Evolutionary conservation across 1,140 invertebrate species (phyloP).

Genomic region (Papilio aristodemus): DNA sequence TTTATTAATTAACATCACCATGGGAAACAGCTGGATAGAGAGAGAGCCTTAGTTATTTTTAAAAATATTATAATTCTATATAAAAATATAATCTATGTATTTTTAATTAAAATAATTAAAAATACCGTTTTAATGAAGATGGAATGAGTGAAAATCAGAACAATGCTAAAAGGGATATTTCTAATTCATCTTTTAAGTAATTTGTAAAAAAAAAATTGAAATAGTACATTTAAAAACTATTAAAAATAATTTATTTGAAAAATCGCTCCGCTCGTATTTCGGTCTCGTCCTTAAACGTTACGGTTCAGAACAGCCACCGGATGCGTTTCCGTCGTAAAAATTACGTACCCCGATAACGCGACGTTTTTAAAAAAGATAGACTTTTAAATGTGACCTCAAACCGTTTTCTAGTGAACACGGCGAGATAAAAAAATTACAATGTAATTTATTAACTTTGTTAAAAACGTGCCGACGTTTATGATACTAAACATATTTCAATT

Average conservation of each 20-base stretch:
- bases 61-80: no score
- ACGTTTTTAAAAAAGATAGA: slow-evolving; percentile 27
- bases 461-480: not conserved
- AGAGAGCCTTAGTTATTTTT: no score
- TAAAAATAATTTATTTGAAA: not conserved
- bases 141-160: no score
- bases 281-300: slow-evolving; percentile 3
- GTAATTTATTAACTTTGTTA: slow-evolving; percentile 7
- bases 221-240: no score
- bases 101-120: no score
- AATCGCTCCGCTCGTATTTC: slow-evolving; percentile 19
- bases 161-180: no score
- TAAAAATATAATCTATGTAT: no score
- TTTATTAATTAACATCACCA: no score
- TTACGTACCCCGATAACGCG: slow-evolving; percentile 27
- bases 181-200: no score
- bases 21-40: no score
- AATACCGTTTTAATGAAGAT: no score
- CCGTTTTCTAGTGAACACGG: slow-evolving; percentile 11
- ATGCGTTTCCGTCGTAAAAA: slow-evolving; percentile 33
- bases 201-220: no score
- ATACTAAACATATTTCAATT: not conserved
- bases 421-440: slow-evolving; percentile 12
- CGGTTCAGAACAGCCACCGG: slow-evolving; percentile 18
- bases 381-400: slow-evolving; percentile 26